These are phyloP conservation scores for Apeltes quadracus DNA, from an alignment of 2,113 vertebrate genomes.

Conservation along the genomic window DNA sequence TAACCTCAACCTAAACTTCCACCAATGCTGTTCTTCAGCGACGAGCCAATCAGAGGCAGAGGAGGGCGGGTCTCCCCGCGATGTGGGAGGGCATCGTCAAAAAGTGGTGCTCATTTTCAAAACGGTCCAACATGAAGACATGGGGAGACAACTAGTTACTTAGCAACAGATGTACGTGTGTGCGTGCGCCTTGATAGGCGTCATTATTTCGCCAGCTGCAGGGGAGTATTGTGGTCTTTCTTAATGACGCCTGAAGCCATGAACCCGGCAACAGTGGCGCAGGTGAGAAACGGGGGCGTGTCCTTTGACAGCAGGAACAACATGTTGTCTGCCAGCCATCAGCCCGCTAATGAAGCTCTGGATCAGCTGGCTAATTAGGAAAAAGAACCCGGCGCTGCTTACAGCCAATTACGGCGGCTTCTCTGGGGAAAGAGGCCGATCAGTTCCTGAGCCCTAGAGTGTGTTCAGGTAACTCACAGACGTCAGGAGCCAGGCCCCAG, in stretches of 20 bases:
- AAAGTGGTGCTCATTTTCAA: not conserved
- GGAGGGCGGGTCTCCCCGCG: no score
- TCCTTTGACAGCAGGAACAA: conserved; percentile 43
- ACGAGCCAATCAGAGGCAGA: no score
- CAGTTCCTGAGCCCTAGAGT: conserved; percentile 26
- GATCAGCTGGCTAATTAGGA: conserved; percentile 50
- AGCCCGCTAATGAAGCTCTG: conserved; percentile 66
- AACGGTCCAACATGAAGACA: not conserved
- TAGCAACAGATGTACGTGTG: not conserved
- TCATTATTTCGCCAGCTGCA: conserved; percentile 42
- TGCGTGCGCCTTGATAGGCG: conserved; percentile 52
- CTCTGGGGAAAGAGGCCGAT: conserved; percentile 45
- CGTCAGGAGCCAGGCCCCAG: conserved; percentile 55
- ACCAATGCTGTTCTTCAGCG: no score
- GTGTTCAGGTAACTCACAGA: conserved; percentile 20
- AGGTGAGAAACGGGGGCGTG: conserved; percentile 58
- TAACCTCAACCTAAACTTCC: no score
- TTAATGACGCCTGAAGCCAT: conserved; percentile 67
- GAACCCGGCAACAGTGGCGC: conserved; percentile 40
- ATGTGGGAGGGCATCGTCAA: not conserved
- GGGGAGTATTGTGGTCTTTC: conserved; percentile 72
- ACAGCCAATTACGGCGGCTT: conserved; percentile 46
- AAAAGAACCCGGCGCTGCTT: conserved; percentile 32
- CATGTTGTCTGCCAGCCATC: conserved; percentile 21
- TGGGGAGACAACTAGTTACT: not conserved